These are phyloP conservation scores for Euzophera pinguis DNA, from an alignment of 2,888 invertebrate species.

Conservation along the genomic window DNA sequence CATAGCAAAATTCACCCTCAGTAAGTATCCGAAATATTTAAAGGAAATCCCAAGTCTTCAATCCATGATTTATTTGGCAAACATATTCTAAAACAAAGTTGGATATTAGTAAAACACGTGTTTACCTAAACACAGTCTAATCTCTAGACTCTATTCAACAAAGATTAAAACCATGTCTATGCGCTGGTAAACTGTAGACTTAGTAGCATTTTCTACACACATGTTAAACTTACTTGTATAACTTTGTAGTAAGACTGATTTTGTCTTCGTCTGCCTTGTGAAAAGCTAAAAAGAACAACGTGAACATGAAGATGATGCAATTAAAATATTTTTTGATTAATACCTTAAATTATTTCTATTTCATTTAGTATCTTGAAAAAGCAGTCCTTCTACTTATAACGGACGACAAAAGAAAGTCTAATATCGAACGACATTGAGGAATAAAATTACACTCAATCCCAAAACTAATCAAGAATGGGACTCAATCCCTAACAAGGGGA, in stretches of 20 bases:
- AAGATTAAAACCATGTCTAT: no score
- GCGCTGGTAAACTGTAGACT: no score
- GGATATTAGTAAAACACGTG: no score
- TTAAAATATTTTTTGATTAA: neutral
- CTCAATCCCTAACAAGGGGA: constrained; percentile 9
- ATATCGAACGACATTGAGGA: constrained; percentile 5
- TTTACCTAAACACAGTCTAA: no score
- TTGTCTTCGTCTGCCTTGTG: no score
- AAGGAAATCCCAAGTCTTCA: neutral
- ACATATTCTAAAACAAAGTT: no score
- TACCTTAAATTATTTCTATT: neutral
- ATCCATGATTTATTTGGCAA: neutral
- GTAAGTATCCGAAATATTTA: neutral
- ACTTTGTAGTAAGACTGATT: no score
- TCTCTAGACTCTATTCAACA: no score
- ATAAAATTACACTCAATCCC: constrained; percentile 14
- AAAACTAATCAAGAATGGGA: constrained; percentile 12
- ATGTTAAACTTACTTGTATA: no score
- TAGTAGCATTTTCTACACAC: no score
- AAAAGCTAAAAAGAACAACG: no score
- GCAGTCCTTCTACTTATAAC: neutral
- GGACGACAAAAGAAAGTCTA: neutral
- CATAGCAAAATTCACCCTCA: neutral
- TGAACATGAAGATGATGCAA: neutral
- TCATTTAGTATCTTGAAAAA: neutral